Evolutionary conservation across 2,888 invertebrate species (phyloP).

Genomic region (Epiblema foenella): DNA sequence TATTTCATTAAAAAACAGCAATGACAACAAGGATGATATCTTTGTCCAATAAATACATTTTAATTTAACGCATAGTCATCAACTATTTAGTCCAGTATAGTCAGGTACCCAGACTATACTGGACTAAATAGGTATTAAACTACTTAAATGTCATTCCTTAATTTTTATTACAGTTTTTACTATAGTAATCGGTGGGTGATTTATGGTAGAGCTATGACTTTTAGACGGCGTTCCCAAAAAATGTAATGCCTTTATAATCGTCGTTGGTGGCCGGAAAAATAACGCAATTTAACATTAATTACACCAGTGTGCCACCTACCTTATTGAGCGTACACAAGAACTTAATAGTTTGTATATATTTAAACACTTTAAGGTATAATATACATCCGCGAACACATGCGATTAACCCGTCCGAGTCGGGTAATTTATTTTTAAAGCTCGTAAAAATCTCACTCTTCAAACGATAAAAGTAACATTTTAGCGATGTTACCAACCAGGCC

Average conservation of each 20-base stretch:
- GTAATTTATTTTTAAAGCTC: conserved; percentile 82
- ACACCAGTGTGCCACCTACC: conserved; percentile 41
- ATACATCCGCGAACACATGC: conserved; percentile 72
- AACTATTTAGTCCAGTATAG: conserved; percentile 35
- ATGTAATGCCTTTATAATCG: conserved; percentile 65
- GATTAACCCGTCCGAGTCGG: conserved; percentile 68
- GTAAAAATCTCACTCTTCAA: conserved; percentile 81
- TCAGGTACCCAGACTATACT: conserved; percentile 49
- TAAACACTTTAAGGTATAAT: conserved; percentile 68
- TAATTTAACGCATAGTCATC: conserved; percentile 20
- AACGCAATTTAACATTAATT: conserved; percentile 51
- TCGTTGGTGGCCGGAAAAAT: conserved; percentile 53
- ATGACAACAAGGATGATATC: not conserved
- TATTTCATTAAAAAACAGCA: not conserved
- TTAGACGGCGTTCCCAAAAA: conserved; percentile 56
- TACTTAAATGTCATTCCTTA: conserved; percentile 52
- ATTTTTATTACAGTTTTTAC: conserved; percentile 62
- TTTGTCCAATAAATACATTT: not conserved
- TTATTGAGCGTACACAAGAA: conserved; percentile 19
- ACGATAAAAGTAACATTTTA: conserved; percentile 83
- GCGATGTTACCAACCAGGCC: conserved; percentile 68
- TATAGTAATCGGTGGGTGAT: conserved; percentile 63
- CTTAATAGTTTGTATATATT: conserved; percentile 21
- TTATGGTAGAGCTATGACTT: conserved; percentile 60
- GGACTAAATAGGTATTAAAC: too few species aligned